A percentile compares a stretch with the other conserved stretches of the same genome.
These are phyloP conservation scores for Lepus oiostolus DNA, from an alignment of 2,797 vertebrate genomes.

Conservation along the genomic window DNA sequence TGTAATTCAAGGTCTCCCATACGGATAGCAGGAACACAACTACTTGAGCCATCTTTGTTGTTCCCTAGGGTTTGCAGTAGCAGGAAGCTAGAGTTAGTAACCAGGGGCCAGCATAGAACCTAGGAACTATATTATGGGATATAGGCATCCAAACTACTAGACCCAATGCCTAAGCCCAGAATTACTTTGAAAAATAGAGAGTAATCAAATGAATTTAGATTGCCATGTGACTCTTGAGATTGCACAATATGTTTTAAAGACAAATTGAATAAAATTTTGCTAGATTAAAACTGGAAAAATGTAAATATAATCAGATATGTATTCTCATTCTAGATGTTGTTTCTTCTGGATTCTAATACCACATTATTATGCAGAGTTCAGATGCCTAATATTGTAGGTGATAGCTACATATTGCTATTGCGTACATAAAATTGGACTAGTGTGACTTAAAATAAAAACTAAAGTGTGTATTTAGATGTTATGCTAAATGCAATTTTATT, in stretches of 20 bases:
- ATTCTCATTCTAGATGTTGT: neutral
- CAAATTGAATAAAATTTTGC: neutral
- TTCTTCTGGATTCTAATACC: neutral
- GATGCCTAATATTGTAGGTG: too few relatives aligned
- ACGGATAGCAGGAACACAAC: too few relatives aligned
- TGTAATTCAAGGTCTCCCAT: too few relatives aligned
- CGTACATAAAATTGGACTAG: neutral
- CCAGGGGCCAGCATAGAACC: too few relatives aligned
- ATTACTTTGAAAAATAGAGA: neutral
- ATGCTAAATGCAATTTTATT: neutral
- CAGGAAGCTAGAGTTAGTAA: too few relatives aligned
- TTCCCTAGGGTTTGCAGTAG: too few relatives aligned
- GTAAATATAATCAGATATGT: neutral
- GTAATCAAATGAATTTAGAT: neutral
- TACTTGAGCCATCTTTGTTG: too few relatives aligned
- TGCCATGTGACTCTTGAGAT: neutral
- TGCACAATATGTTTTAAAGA: fast-evolving
- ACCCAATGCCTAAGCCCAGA: too few relatives aligned
- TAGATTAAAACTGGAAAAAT: neutral
- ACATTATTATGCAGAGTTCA: neutral
- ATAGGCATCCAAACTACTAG: too few relatives aligned
- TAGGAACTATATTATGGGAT: too few relatives aligned
- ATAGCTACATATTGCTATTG: neutral
- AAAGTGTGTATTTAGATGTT: neutral
- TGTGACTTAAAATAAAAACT: neutral